Base-by-base conservation (phyloP, 2,888 invertebrate species). In the Tigriopus californicus region DNA sequence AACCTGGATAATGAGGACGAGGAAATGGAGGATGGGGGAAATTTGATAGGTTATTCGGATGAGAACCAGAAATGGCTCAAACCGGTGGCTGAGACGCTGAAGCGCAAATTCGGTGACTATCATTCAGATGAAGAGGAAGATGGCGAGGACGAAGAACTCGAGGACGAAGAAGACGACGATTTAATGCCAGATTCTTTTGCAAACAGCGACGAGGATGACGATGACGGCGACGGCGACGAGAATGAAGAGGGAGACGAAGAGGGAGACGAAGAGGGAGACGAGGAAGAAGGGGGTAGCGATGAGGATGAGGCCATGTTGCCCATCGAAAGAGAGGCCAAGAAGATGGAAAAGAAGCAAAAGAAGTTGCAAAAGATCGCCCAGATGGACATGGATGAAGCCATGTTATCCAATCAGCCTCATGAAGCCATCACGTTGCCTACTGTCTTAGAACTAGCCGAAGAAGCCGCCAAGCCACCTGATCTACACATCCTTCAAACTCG, bases 401-500 rank as follows among this genome's bases (percentile, higher is more conserved):
- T 84, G 71, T 76, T 86, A 61, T 88, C 87, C 68, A 80, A 86
- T 25, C 65, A 67, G 6, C 65, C 69, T 51, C 67, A 67, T 22
- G 73, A 74, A 65, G 70, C 64, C 1, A 89, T 87, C 69, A 76
- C 60, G 42, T 60, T 63, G 33, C 62, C 62, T 1, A 58, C 54
- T 20, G 57, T 61, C 62, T 82, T 83, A 64, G 83, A 83, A 67
- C 71, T 83, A 25, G 77, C 81, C 55, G 81, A 84, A 67, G 72
- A 73, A 65, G 63, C 67, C 68, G 68, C 67, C 67, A 69, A 64
- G 61, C 77, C 80, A 18, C 74, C 80, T 1, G 83, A 80, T 64
- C 74, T 94, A 20, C 83, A 86, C 69, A 83, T 89, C 64, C 78
- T 94, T 1, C 85, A 87, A 69, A 86, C 89, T 68, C 77, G 94